These are phyloP conservation scores for Oceanodroma leucorhoa DNA, from an alignment of 2,797 vertebrate species.

Conservation along the genomic window DNA sequence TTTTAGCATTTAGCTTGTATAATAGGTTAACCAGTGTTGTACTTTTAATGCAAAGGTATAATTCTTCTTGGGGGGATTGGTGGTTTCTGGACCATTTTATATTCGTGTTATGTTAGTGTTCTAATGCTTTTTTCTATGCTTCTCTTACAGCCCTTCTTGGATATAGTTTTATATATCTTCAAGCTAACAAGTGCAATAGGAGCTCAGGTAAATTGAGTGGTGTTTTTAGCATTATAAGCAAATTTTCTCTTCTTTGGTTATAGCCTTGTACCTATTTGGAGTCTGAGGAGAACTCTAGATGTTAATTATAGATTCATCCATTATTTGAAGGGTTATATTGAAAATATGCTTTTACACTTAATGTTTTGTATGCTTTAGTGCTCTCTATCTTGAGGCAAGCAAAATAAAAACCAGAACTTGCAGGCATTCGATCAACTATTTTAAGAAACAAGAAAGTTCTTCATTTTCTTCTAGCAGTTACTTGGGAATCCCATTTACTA, in stretches of 20 bases:
- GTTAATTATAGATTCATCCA: neutral
- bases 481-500: neutral
- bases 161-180: conserved; percentile 95
- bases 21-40: neutral
- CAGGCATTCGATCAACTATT: neutral
- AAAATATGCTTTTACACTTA: neutral
- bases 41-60: neutral
- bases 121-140: neutral
- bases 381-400: neutral
- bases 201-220: conserved; percentile 83
- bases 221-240: neutral
- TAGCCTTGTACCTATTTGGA: neutral
- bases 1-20: neutral
- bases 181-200: conserved; percentile 95
- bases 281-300: neutral
- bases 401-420: neutral
- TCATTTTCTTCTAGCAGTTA: neutral
- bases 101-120: neutral
- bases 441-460: neutral
- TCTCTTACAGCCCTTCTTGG: conserved; percentile 89
- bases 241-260: neutral
- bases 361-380: neutral
- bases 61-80: neutral
- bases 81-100: neutral
- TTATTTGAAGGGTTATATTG: neutral